phyloP scores from a whole-genome alignment of 23 tunicate genomes.

The Ciona savignyi region DNA sequence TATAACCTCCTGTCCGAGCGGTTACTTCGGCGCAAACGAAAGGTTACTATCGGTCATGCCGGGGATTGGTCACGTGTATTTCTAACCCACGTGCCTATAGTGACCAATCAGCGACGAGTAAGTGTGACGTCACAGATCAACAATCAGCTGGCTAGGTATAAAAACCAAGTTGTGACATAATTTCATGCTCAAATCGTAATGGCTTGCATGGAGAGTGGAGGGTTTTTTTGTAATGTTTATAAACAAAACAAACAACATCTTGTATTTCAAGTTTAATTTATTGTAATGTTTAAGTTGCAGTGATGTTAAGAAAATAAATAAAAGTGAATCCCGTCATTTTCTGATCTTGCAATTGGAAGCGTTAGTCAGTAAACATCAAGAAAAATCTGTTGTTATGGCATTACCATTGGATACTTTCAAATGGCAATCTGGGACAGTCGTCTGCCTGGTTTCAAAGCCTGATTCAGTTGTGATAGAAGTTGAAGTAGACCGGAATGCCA shows the following conservation, averaged over 20 bases:
- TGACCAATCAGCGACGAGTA: constrained; percentile 16
- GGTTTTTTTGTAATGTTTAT: neutral
- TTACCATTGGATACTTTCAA: constrained; percentile 38
- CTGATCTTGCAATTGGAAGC: neutral
- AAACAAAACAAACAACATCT: too few species aligned
- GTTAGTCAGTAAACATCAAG: too few species aligned
- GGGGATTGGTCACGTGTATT: constrained; percentile 12
- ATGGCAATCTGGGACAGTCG: constrained; percentile 51
- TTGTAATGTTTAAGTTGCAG: neutral
- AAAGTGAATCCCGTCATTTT: neutral
- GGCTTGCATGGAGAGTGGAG: neutral
- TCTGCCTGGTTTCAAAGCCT: constrained; percentile 65
- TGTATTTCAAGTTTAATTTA: neutral
- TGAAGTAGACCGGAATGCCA: constrained; percentile 64
- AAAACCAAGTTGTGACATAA: constrained; percentile 1
- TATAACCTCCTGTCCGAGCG: neutral
- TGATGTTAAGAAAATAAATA: neutral
- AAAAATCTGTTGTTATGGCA: constrained; percentile 14
- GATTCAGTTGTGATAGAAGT: constrained; percentile 77
- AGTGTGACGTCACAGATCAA: constrained; percentile 8
- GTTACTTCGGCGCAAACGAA: constrained; percentile 24
- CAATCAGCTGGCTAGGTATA: constrained; percentile 10
- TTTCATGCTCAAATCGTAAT: neutral
- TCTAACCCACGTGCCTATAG: constrained; percentile 24
- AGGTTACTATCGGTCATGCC: constrained; percentile 40